phyloP scores from a whole-genome alignment of 1,140 invertebrate genomes.

The Philotrypesis tridentata region DNA sequence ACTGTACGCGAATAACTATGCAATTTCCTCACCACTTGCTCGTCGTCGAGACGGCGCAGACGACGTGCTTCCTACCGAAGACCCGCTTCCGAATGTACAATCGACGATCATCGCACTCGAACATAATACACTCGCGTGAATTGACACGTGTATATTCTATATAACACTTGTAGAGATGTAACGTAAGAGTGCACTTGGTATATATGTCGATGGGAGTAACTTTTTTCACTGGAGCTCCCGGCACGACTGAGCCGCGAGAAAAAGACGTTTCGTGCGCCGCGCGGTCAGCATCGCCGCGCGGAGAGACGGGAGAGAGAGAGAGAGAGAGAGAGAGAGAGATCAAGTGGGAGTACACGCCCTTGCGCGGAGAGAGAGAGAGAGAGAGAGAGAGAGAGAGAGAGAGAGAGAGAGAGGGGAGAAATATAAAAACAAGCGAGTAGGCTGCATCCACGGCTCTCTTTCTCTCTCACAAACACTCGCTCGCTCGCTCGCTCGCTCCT shows the following conservation, averaged over 20 bases:
- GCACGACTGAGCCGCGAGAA: no score
- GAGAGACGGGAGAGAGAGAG: neutral
- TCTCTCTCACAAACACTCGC: no score
- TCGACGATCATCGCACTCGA: neutral
- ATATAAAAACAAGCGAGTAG: conserved; percentile 24
- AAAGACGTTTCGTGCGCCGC: no score
- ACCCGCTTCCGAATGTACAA: neutral
- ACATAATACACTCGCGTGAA: neutral
- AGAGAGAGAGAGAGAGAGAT: neutral
- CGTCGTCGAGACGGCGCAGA: no score
- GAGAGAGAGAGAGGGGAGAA: neutral
- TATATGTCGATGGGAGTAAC: neutral
- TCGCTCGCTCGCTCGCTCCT: no score
- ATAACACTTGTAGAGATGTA: no score
- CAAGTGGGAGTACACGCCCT: conserved; percentile 33
- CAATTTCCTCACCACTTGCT: neutral
- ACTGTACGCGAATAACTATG: no score
- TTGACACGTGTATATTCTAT: no score
- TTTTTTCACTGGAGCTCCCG: neutral
- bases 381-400: conserved; percentile 1
- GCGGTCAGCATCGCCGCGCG: no score
- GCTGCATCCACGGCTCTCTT: conserved; percentile 18
- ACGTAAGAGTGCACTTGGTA: no score
- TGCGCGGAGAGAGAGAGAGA: neutral
- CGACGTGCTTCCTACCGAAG: neutral